Evolutionary conservation across 2,888 invertebrate genomes (phyloP), one percentile per base, ranked within the genome.

Genomic region (Idaea dimidiata): DNA sequence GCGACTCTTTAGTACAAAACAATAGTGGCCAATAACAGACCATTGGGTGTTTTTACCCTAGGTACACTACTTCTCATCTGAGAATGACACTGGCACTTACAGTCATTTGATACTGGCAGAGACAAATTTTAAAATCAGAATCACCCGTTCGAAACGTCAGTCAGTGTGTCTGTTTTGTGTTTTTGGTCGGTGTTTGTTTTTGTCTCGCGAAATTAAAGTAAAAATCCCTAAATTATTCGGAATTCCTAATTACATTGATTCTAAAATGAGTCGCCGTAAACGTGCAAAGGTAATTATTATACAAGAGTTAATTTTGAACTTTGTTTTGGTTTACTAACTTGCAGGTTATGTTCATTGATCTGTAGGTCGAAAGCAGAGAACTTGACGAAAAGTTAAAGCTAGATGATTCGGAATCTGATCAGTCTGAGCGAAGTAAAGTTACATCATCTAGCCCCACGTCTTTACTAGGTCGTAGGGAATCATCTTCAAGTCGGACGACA

Each of bases 351-450:
- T 94, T 94, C 94, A 84, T 87, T 68, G 83, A 85, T 86, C 76
- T 71, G 61, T 72, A 92, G 92, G 86, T 84, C 58, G 92, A 92
- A 77, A 88, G 82, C 79, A 89, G 90, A 75, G 95, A 95, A 84
- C 83, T 94, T 76, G 95, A 95, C 72, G 95, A 95, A 72, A 95
- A 95, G 76, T 91, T 94, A 65, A 94, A 93, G 81, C 84, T 93
- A 62, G 95, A 95, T 67, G 95, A 94, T 77, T 94, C 94, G 72
- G 92, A 93, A 67, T 93, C 94, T 1, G 95, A 95, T 76, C 92
- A 93, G 59, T 93, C 94, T 18, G 95, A 95, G 65, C 95, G 93
- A 79, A 93, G 93, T 64, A 95, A 95, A 78, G 83, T 93, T 18
- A 88, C 91, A 6, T 86, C 93, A 6, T 93, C 94, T 10, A 95